These are phyloP conservation scores for Bacillus rossius DNA, from an alignment of 1,140 invertebrate species.

Conservation along the genomic window DNA sequence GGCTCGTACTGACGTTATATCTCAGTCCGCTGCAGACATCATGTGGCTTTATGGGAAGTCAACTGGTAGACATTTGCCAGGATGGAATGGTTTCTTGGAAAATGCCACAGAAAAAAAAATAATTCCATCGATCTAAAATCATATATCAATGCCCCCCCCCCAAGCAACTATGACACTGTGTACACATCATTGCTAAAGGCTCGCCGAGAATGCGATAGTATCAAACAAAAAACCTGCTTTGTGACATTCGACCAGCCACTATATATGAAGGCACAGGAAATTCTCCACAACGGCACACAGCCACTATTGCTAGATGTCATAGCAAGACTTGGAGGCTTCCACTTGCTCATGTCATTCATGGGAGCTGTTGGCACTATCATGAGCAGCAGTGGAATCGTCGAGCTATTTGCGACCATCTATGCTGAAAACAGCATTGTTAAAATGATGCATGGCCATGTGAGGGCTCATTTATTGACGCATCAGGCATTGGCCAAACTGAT, in stretches of 20 bases:
- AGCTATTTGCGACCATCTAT: constrained; percentile 31
- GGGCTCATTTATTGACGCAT: constrained; percentile 38
- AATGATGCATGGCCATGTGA: constrained; percentile 38
- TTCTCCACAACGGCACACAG: constrained; percentile 9
- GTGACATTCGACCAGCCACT: constrained; percentile 28
- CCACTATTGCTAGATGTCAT: constrained; percentile 18
- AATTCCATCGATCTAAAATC: constrained; percentile 12
- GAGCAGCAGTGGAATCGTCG: constrained; percentile 35
- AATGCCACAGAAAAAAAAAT: constrained; percentile 3
- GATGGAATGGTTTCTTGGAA: constrained; percentile 27
- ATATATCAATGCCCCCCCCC: neutral
- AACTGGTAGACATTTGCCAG: constrained; percentile 10
- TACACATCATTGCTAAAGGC: neutral
- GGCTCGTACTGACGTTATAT: neutral
- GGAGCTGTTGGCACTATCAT: constrained; percentile 37
- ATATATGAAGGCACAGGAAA: constrained; percentile 42
- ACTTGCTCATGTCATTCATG: constrained; percentile 39
- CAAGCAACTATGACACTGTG: constrained; percentile 1
- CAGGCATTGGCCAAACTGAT: constrained; percentile 31
- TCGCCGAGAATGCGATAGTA: neutral
- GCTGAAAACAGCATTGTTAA: constrained; percentile 31
- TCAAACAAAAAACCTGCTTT: constrained; percentile 18
- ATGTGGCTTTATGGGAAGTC: neutral
- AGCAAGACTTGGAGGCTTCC: constrained; percentile 30
- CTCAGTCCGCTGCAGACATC: neutral